Base-by-base conservation (phyloP, 2,113 vertebrate genomes). In the Condylura cristata region DNA sequence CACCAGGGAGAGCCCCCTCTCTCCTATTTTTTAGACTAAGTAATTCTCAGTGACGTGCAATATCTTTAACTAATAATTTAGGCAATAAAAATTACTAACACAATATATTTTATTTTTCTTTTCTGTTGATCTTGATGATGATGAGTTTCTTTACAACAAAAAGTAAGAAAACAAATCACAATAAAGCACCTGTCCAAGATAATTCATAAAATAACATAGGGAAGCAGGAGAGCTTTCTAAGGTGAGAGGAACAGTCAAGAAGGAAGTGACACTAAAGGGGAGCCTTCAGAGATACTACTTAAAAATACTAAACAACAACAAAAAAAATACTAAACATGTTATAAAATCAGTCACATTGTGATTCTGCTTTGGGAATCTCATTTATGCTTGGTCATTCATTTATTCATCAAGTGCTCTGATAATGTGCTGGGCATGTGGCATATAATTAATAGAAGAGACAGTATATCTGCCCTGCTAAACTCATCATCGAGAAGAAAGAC, bases 1-100 rank as follows among this genome's bases (percentile, higher is more conserved):
- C 46, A 48, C 46, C 46, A 48, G 46, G 46, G 46, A 48, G 46
- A 48, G 46, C 8, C 46, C 11, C 46, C 46, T 48, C 46, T 53
- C 17, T 53, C 41, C 28, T 63, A 86, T 60, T 60, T 88, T 92
- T 51, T 82, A 89, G 58, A 14, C 63, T 34, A 66, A 66, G 32
- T n/a, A 66, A 95, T 82, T 94, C 92, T 95, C 92, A 94, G n/a
- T 24, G 87, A 60, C 12, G 94, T 79, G 30, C 92, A 92, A 94
- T 91, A 32, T 8, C 6, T 56, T 53, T 53, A 53, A 53, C 16
- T 53, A 53, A 61, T 70, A 93, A 75, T 91, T 93, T 94, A 91
- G 92, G 48, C 20, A 89, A 56, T 10, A 95, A n/a, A n/a, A n/a
- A n/a, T n/a, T n/a, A n/a, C n/a, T n/a, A n/a, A n/a, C n/a, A n/a